Evolutionary conservation across 2,797 vertebrate species (phyloP), one percentile per base, ranked within the genome.

Genomic region (Gallinago stenura): DNA sequence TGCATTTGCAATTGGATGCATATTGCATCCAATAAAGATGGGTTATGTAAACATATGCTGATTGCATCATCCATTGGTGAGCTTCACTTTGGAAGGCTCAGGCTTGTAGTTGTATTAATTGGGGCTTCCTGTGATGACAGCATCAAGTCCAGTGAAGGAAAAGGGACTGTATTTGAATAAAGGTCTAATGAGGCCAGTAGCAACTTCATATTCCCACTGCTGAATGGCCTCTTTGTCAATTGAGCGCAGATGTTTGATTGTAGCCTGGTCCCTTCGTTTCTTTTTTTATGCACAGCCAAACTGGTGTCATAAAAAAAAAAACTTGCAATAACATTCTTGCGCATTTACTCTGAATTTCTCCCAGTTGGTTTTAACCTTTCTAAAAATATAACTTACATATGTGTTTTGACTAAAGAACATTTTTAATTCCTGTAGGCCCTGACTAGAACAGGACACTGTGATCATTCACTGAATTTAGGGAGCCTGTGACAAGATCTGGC

Each of bases 191-290:
- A 72, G 72, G 21, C 69, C 76, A 87, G 61, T 33, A 81, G 45
- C 24, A 84, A 37, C 46, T 81, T 45, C 53, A 33, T 78, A 75
- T 45, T 85, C 39, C 50, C 39, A 37, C n/a, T 81, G 69, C n/a
- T 91, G 82, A 95, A 83, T 39, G 50, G 15, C 26, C 45, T 88
- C 61, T 85, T 94, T 86, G 85, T 94, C 64, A 71, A 5, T 80
- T 85, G 79, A 81, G 48, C 35, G 77, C 39, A 96, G 78, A 89
- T 93, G 45, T 88, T 81, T 83, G 37, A 61, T 58, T 90, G 61
- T 65, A 53, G 57, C 26, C 41, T 65, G 12, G 16, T 68, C 87
- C 53, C 56, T 85, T 57, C 39, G 22, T 75, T 88, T 71, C 48
- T 46, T 73, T 92, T 91, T 87, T 80, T 17, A 86, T 75, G 37